Conservation (phyloP, 2,888 invertebrate species). For the Tanytarsus gracilentus region DNA sequence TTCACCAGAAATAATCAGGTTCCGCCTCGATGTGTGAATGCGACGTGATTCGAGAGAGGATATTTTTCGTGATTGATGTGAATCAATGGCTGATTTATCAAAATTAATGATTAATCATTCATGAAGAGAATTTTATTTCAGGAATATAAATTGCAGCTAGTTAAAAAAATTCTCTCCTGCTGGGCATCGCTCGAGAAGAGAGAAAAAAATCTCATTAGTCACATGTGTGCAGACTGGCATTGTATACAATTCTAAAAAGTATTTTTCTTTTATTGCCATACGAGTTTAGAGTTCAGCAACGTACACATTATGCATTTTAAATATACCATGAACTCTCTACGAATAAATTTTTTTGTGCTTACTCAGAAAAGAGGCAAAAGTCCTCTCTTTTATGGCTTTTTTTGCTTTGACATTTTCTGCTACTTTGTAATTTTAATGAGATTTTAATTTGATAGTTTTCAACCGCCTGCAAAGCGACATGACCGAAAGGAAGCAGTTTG, state of each 20-base stretch:
- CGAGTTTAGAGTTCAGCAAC: too few relatives aligned
- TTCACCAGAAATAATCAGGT: constrained; percentile 11
- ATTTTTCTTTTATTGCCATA: background rate
- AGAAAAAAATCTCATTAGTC: constrained; percentile 1
- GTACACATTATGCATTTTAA: background rate
- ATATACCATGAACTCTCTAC: background rate
- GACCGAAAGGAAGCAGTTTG: too few relatives aligned
- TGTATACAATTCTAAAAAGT: background rate
- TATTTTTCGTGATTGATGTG: background rate
- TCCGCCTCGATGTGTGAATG: too few relatives aligned
- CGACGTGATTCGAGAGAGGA: background rate
- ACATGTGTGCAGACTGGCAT: background rate
- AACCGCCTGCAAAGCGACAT: too few relatives aligned
- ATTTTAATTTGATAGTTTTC: background rate
- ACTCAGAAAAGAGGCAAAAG: background rate
- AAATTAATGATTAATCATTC: background rate
- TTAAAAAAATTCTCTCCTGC: background rate
- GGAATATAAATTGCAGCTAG: background rate
- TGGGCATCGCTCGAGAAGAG: background rate
- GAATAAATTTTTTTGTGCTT: background rate
- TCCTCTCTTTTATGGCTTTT: background rate
- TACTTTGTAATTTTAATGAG: background rate
- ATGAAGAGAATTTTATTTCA: background rate
- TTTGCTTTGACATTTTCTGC: background rate
- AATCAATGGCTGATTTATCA: background rate